phyloP scores from a whole-genome alignment of 2,113 vertebrate genomes.

The Dissostichus mawsoni region DNA sequence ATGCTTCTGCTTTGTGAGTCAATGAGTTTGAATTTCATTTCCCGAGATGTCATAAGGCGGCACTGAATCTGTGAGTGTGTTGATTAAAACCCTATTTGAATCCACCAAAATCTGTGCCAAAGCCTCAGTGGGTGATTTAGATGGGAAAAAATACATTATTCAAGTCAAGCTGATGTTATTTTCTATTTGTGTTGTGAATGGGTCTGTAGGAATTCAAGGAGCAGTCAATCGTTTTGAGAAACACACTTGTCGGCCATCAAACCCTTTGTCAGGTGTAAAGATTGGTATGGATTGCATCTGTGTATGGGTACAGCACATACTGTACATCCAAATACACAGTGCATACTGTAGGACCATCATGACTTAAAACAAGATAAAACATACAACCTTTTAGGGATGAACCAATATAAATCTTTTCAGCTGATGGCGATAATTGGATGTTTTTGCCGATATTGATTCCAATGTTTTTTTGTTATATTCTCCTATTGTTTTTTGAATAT shows the following conservation, averaged over 20 bases:
- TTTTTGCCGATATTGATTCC: too few species aligned
- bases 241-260: not conserved
- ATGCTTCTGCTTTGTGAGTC: slow-evolving; percentile 61
- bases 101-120: slow-evolving; percentile 45
- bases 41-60: slow-evolving; percentile 54
- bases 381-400: not conserved
- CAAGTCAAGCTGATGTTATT: slow-evolving; percentile 45
- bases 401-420: too few species aligned
- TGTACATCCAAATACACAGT: not conserved
- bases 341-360: not conserved
- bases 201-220: slow-evolving; percentile 6
- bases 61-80: slow-evolving; percentile 58
- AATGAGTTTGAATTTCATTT: slow-evolving; percentile 70
- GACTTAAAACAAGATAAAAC: not conserved
- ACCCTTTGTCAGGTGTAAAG: not conserved
- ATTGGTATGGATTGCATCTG: slow-evolving; percentile 6
- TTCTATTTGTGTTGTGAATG: slow-evolving; percentile 1
- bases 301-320: not conserved
- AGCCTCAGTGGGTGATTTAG: slow-evolving; percentile 28
- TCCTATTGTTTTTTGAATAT: too few species aligned
- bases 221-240: slow-evolving; percentile 9
- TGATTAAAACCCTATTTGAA: slow-evolving; percentile 73
- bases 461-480: too few species aligned
- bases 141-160: slow-evolving; percentile 66
- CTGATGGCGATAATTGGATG: too few species aligned